Percentiles rank a stretch among this genome's conserved stretches.
Evolutionary conservation across 1,140 invertebrate species (phyloP).

Genomic region (Leptoteleia sp.): DNA sequence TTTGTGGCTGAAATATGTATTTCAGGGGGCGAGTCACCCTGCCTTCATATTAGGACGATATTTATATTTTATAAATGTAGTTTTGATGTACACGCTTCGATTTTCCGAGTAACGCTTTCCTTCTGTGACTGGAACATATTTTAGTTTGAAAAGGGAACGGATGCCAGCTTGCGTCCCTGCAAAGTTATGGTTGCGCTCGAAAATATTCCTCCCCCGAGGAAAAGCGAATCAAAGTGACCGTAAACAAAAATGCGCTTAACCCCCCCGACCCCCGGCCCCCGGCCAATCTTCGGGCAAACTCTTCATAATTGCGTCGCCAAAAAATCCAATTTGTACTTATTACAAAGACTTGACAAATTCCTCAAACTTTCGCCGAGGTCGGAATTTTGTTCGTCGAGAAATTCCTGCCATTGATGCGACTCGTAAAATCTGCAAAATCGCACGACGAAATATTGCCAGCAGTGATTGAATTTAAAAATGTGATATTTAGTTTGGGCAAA

Average conservation of each 20-base stretch:
- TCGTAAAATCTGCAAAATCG: conserved; percentile 14
- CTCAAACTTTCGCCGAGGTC: conserved; percentile 4
- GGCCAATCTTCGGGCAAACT: neutral
- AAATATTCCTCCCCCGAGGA: no score
- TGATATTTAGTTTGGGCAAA: no score
- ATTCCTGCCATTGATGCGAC: conserved; percentile 15
- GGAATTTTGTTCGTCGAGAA: conserved; percentile 21
- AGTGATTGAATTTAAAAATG: neutral
- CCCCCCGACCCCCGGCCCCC: no score
- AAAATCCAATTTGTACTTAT: conserved; percentile 22
- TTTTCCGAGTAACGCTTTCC: neutral
- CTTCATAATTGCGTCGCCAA: neutral
- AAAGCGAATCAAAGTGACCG: no score
- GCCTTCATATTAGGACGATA: conserved; percentile 14
- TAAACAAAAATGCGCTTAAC: neutral
- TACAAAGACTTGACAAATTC: conserved; percentile 15
- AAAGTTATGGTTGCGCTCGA: no score
- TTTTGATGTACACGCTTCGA: neutral
- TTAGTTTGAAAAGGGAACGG: no score
- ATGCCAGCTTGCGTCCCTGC: no score
- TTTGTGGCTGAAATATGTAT: conserved; percentile 9
- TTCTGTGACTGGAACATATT: no score
- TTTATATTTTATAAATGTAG: conserved; percentile 16
- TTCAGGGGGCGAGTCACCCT: conserved; percentile 1
- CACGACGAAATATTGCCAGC: conserved; percentile 1